Evolutionary conservation across 2,888 invertebrate species (phyloP), one percentile per base, ranked within the genome.

Genomic region (Brenthis hecate): DNA sequence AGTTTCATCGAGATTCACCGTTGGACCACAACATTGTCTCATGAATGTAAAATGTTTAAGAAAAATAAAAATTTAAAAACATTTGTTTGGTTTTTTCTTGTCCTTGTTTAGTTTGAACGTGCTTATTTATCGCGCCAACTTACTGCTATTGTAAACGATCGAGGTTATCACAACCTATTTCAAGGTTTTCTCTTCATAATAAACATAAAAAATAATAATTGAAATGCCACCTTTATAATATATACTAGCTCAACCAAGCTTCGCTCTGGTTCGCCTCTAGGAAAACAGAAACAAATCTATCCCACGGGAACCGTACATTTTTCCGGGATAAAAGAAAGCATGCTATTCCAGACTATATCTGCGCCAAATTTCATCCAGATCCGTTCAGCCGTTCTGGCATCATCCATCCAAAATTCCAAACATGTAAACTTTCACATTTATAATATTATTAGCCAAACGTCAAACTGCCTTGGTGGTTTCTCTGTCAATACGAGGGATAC

Each of bases 1-100:
- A 56, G 3, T 56, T 36, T n/a, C 36, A 36, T 32, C 6, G 11
- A 11, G n/a, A 56, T 56, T 16, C 5, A 36, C 11, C 8, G 32
- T 13, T 16, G 32, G 14, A 56, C n/a, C n/a, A 23, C 19, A 16
- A 13, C 6, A 14, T 47, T 23, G 13, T 19, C 43, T 3, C 8
- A n/a, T 23, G 11, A 36, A 19, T 50, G 56, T 48, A 32, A 23
- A 36, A 43, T 50, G n/a, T 58, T 8, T 50, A 1, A 55, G 47
- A 60, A 48, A 73, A 48, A 73, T 56, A 68, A 70, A 53, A 70
- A 74, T 68, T 69, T 61, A 61, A 61, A 67, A 69, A 65, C 57
- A 70, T 67, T 74, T 70, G 69, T 74, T 76, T 73, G 69, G 72
- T 67, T 72, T 71, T 72, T 73, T 76, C 71, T 72, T 69, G 69